Evolutionary conservation across 2,888 invertebrate genomes (phyloP).

Genomic region (Caenorhabditis panamensis): DNA sequence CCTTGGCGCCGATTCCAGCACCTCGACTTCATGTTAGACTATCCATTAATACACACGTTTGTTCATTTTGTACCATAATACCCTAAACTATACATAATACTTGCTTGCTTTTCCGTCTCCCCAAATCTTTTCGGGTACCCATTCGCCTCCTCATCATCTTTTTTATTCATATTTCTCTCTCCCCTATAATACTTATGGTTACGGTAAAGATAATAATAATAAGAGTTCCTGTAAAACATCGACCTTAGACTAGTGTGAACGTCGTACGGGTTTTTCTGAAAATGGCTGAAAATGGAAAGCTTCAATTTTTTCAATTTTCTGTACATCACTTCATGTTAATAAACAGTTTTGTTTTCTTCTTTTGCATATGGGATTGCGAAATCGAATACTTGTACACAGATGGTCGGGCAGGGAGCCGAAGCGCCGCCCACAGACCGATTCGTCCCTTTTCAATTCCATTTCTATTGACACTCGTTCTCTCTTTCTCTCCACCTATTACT

Average conservation of each 20-base stretch:
- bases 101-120: too few relatives aligned
- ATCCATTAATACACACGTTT: neutral
- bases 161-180: neutral
- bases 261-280: too few relatives aligned
- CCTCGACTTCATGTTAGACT: constrained; percentile 21
- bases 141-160: neutral
- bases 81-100: too few relatives aligned
- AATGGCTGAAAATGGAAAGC: too few relatives aligned
- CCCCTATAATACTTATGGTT: neutral
- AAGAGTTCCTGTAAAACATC: too few relatives aligned
- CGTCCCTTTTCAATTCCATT: neutral
- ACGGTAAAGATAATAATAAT: neutral
- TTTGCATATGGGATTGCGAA: constrained; percentile 17
- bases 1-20: constrained; percentile 20
- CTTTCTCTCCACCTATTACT: neutral
- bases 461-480: neutral
- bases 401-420: too few relatives aligned
- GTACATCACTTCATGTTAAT: constrained; percentile 13
- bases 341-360: constrained; percentile 7
- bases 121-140: too few relatives aligned
- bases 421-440: neutral
- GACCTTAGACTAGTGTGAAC: neutral
- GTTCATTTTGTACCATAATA: neutral
- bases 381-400: neutral
- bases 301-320: too few relatives aligned